These are phyloP conservation scores for Psammodynastes pulverulentus DNA, from an alignment of 2,113 vertebrate species.

Conservation along the genomic window DNA sequence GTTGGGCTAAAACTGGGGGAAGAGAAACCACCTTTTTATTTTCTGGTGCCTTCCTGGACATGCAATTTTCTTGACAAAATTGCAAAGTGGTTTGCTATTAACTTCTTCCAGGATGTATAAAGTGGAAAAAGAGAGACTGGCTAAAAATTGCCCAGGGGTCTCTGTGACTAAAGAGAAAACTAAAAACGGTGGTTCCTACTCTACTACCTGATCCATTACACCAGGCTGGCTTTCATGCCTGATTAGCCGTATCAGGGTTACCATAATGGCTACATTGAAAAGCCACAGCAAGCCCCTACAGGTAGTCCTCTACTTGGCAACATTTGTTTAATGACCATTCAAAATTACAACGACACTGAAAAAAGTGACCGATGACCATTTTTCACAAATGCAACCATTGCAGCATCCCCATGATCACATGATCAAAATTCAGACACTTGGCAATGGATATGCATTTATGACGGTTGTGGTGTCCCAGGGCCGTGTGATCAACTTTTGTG, in stretches of 20 bases:
- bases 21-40: not conserved
- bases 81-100: not conserved
- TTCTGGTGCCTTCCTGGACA: not conserved
- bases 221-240: not conserved
- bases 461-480: not conserved
- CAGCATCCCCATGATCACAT: not conserved
- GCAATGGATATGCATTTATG: not conserved
- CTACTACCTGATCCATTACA: not conserved
- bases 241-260: not conserved
- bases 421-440: not conserved
- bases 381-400: not conserved
- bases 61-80: not conserved
- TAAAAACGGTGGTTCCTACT: not conserved
- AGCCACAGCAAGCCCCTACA: not conserved
- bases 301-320: too few relatives aligned
- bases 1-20: not conserved
- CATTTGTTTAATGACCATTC: not conserved
- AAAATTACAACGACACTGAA: not conserved
- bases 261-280: not conserved
- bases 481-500: not conserved
- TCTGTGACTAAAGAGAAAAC: not conserved
- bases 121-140: not conserved
- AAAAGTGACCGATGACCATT: not conserved
- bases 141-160: not conserved
- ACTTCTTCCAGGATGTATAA: not conserved